Evolutionary conservation across 2,888 invertebrate genomes (phyloP).

Genomic region (Tetrapedia diversipes): DNA sequence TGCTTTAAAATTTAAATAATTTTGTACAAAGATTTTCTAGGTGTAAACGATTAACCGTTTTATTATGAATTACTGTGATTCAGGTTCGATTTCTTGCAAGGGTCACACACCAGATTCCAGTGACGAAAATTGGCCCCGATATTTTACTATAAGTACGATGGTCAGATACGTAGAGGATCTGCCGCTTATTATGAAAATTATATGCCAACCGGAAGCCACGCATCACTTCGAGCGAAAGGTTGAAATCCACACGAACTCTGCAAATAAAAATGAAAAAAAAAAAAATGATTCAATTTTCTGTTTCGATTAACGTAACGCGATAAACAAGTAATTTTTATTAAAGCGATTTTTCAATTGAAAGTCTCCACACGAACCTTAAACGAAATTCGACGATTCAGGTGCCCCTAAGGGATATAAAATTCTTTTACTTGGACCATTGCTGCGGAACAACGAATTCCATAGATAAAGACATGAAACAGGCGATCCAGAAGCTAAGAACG

Average conservation of each 20-base stretch:
- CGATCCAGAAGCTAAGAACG: constrained; percentile 84
- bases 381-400: constrained; percentile 81
- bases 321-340: no score
- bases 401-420: constrained; percentile 86
- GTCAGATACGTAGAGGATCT: constrained; percentile 94
- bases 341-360: not conserved
- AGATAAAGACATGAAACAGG: constrained; percentile 85
- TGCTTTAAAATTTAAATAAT: not conserved
- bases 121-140: constrained; percentile 87
- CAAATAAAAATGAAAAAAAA: no score
- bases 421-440: constrained; percentile 92
- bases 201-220: constrained; percentile 85
- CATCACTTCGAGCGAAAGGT: constrained; percentile 84
- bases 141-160: constrained; percentile 93
- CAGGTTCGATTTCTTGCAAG: constrained; percentile 85
- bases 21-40: not conserved
- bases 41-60: no score
- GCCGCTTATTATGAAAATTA: constrained; percentile 88
- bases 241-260: constrained; percentile 66
- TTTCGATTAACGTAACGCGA: no score
- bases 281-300: not conserved
- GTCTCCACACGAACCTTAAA: not conserved
- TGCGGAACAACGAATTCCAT: constrained; percentile 86
- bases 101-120: constrained; percentile 88
- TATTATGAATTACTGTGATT: not conserved